Percentiles rank a stretch among this genome's conserved stretches.
Conservation (phyloP, 2,113 vertebrate genomes). For the Oxyruncus cristatus region DNA sequence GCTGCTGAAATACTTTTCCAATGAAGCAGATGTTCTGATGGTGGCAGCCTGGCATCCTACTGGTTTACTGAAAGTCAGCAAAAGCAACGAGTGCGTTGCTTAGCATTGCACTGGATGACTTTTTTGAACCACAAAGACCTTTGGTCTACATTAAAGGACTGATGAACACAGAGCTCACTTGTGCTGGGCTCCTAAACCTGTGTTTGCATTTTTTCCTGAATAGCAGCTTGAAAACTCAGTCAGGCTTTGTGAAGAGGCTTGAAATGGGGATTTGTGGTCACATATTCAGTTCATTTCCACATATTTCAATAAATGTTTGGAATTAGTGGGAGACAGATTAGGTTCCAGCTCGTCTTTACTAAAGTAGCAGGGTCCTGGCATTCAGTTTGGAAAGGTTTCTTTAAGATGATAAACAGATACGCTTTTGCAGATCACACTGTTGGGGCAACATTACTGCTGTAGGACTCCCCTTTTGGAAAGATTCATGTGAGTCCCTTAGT, state of each 20-base stretch:
- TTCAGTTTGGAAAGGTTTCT: not conserved
- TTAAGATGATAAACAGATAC: not conserved
- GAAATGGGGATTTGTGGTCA: not conserved
- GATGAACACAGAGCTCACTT: not conserved
- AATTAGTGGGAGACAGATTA: not conserved
- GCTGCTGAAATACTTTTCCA: not conserved
- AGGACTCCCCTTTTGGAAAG: not conserved
- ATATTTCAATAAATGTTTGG: not conserved
- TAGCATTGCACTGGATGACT: not conserved
- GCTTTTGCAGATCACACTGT: not conserved
- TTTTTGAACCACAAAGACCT: not conserved
- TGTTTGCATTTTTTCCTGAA: not conserved
- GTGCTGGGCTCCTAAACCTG: not conserved
- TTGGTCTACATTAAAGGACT: not conserved
- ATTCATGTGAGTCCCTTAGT: not conserved
- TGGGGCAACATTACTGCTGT: not conserved
- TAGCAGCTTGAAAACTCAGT: not conserved
- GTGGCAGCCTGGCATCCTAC: not conserved
- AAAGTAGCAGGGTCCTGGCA: not conserved
- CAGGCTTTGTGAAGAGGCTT: not conserved
- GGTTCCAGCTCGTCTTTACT: not conserved
- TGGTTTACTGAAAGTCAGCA: slow-evolving; percentile 16
- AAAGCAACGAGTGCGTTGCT: not conserved
- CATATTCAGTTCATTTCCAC: not conserved
- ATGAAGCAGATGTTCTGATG: slow-evolving; percentile 13